These are phyloP conservation scores for Thaumetopoea pityocampa DNA, from an alignment of 1,140 invertebrate genomes.

Conservation along the genomic window DNA sequence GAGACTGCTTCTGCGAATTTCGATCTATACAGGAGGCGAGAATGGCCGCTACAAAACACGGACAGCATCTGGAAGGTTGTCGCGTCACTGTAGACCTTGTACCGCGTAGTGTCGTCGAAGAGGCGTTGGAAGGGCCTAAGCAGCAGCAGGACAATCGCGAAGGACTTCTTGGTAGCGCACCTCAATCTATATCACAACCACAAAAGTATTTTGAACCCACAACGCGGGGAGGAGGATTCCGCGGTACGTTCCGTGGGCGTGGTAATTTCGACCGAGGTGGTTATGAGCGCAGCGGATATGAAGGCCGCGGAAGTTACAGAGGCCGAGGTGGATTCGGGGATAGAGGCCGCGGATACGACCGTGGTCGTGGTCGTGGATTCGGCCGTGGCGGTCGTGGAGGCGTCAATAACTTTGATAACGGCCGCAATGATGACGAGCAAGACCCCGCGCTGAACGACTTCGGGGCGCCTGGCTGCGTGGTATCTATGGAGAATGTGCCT, in stretches of 20 bases:
- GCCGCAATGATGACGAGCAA: constrained; percentile 37
- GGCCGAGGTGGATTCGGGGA: constrained; percentile 26
- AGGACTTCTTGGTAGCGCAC: no score
- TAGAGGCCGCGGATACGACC: constrained; percentile 38
- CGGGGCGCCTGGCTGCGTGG: constrained; percentile 87
- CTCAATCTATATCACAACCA: no score
- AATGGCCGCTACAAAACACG: constrained; percentile 83
- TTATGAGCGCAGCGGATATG: constrained; percentile 28
- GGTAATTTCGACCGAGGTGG: constrained; percentile 32
- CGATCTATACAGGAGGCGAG: constrained; percentile 80
- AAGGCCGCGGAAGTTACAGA: constrained; percentile 26
- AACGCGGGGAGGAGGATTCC: not conserved
- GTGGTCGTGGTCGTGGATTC: constrained; percentile 56
- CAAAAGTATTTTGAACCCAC: not conserved
- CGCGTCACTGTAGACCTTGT: constrained; percentile 82
- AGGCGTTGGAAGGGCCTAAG: constrained; percentile 58
- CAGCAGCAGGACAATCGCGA: constrained; percentile 22
- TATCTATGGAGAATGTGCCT: constrained; percentile 90
- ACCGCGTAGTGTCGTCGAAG: constrained; percentile 71
- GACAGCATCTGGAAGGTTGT: constrained; percentile 79
- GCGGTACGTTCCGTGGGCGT: constrained; percentile 39
- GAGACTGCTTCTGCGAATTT: constrained; percentile 93
- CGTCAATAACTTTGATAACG: constrained; percentile 33
- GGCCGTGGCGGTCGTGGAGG: constrained; percentile 38
- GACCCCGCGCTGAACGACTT: constrained; percentile 78